A percentile compares a stretch with the other conserved stretches of the same genome.
Evolutionary conservation across 1,140 invertebrate genomes (phyloP).

Genomic region (Drosophila mauritiana): DNA sequence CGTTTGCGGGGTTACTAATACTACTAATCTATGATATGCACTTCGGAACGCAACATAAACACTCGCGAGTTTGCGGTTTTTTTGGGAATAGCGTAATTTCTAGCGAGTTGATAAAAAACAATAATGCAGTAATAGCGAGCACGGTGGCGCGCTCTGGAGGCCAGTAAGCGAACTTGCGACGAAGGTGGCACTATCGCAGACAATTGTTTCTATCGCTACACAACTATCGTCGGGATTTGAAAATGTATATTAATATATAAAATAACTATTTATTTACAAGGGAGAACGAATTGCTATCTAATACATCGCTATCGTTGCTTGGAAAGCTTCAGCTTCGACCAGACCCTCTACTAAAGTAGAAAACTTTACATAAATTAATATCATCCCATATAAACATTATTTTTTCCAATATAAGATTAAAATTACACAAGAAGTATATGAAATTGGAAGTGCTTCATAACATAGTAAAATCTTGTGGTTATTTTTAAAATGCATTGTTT

Average conservation of each 20-base stretch:
- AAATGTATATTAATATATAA: background rate
- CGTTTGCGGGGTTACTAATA: constrained; percentile 7
- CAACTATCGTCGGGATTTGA: background rate
- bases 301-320: too few relatives aligned
- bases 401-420: too few relatives aligned
- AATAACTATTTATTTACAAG: too few relatives aligned
- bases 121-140: constrained; percentile 46
- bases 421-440: background rate
- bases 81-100: constrained; percentile 37
- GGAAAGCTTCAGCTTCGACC: too few relatives aligned
- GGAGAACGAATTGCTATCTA: too few relatives aligned
- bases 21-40: constrained; percentile 48
- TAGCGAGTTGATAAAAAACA: constrained; percentile 60
- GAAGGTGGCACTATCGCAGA: background rate
- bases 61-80: constrained; percentile 36
- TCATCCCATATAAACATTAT: too few relatives aligned
- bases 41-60: constrained; percentile 46
- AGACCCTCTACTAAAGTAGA: too few relatives aligned
- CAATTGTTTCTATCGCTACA: background rate
- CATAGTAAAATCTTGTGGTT: too few relatives aligned
- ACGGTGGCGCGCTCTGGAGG: constrained; percentile 23
- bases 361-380: background rate
- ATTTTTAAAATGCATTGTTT: background rate
- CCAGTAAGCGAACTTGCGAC: background rate
- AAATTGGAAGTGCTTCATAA: too few relatives aligned